A percentile compares a stretch with the other conserved stretches of the same genome.
Evolutionary conservation across 37 sponge, comb jelly and placozoan species (phyloP).

Genomic region (Oopsacas minuta): DNA sequence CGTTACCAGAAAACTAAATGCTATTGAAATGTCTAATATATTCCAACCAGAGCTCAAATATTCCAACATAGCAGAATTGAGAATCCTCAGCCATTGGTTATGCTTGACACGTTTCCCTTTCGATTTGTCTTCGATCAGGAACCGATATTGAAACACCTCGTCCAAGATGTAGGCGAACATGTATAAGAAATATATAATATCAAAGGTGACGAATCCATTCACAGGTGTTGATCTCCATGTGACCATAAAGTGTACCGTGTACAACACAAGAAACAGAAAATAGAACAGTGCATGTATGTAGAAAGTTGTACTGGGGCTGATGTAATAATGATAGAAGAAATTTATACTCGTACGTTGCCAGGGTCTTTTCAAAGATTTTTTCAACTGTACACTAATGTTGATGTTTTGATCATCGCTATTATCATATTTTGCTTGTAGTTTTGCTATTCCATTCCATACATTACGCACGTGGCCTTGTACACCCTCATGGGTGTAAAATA

Average conservation of each 20-base stretch:
- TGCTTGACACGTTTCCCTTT: conserved; percentile 1
- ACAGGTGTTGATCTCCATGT: background rate
- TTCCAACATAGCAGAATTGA: background rate
- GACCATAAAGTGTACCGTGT: background rate
- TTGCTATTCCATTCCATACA: conserved; percentile 8
- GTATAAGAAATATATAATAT: background rate
- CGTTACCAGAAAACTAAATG: background rate
- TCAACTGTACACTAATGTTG: background rate
- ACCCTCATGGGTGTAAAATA: background rate
- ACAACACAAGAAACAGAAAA: background rate
- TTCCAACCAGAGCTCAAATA: conserved; percentile 6
- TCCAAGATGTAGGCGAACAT: background rate
- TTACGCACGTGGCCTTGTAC: conserved; percentile 12
- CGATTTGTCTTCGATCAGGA: background rate
- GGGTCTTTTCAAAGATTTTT: background rate
- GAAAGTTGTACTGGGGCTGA: background rate
- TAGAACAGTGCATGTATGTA: background rate
- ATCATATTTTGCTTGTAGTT: background rate
- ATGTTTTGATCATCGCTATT: background rate
- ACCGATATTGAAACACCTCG: background rate
- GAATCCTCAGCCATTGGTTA: background rate
- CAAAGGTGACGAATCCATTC: background rate
- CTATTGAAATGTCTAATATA: background rate
- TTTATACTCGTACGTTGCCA: background rate
- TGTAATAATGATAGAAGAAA: conserved; percentile 10